Percentiles rank a stretch among this genome's conserved stretches.
phyloP scores from a whole-genome alignment of 2,113 vertebrate species.

The Seriola rivoliana region DNA sequence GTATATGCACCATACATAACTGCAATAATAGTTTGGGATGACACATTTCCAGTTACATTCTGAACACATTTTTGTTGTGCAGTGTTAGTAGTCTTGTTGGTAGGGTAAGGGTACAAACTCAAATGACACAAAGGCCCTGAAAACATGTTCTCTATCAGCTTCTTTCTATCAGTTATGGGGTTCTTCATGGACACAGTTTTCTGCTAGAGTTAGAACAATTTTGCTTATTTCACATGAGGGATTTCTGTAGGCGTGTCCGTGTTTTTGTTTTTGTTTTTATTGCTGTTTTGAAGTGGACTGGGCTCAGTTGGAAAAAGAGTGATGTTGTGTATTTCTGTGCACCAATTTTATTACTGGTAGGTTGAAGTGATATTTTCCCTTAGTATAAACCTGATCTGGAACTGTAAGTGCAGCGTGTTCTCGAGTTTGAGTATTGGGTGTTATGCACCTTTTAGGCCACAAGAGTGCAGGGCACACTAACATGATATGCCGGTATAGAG shows the following conservation, averaged over 20 bases:
- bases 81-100: too few relatives aligned
- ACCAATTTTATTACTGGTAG: not conserved
- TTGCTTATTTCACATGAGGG: not conserved
- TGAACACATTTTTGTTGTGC: too few relatives aligned
- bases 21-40: too few relatives aligned
- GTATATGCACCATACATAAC: too few relatives aligned
- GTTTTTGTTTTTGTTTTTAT: not conserved
- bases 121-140: too few relatives aligned
- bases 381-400: not conserved
- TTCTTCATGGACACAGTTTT: too few relatives aligned
- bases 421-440: not conserved
- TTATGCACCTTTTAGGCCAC: conserved; percentile 1
- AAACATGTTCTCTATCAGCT: not conserved
- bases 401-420: not conserved
- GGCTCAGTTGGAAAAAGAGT: not conserved
- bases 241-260: not conserved
- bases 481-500: not conserved
- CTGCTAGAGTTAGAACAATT: too few relatives aligned
- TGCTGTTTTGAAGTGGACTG: not conserved
- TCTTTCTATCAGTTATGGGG: not conserved
- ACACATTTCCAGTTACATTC: too few relatives aligned
- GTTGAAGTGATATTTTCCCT: not conserved
- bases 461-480: conserved; percentile 1
- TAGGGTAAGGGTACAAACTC: too few relatives aligned
- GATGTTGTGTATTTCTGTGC: not conserved